Conservation (phyloP, 2,888 invertebrate species). For the Heliconius ethilla region DNA sequence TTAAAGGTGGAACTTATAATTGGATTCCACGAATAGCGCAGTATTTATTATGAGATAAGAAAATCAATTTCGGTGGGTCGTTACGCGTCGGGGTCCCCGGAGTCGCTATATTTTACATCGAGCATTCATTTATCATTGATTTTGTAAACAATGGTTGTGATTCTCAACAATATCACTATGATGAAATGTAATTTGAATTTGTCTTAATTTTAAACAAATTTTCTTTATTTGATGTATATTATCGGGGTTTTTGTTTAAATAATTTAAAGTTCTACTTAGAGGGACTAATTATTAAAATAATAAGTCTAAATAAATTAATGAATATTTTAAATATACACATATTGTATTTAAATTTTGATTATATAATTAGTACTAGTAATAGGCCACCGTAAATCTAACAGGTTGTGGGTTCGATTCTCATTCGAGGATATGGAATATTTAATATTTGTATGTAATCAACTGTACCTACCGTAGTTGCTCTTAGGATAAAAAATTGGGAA, state of each 20-base stretch:
- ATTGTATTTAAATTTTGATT: too few species aligned
- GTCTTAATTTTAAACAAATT: background rate
- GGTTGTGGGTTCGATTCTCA: too few species aligned
- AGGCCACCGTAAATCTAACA: too few species aligned
- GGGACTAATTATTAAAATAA: too few species aligned
- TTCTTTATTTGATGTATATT: background rate
- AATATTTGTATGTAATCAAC: background rate
- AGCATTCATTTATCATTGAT: slow-evolving; percentile 37
- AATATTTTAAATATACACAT: too few species aligned
- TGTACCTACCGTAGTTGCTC: too few species aligned
- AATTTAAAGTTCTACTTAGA: too few species aligned
- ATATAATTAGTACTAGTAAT: too few species aligned
- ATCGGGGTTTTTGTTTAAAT: background rate
- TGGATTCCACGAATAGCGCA: slow-evolving; percentile 22
- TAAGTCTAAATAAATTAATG: too few species aligned
- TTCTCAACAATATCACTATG: slow-evolving; percentile 37
- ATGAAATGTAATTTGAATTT: slow-evolving; percentile 36
- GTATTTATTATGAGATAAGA: slow-evolving; percentile 31
- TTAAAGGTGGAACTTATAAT: slow-evolving; percentile 23
- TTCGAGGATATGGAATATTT: too few species aligned
- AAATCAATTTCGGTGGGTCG: slow-evolving; percentile 30
- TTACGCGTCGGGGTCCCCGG: slow-evolving; percentile 11
- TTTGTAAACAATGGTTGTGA: slow-evolving; percentile 38
- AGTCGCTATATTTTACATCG: slow-evolving; percentile 16
- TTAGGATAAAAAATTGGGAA: background rate